Conservation (phyloP, 2,888 invertebrate genomes). For the Mesopsocus fuscifrons region DNA sequence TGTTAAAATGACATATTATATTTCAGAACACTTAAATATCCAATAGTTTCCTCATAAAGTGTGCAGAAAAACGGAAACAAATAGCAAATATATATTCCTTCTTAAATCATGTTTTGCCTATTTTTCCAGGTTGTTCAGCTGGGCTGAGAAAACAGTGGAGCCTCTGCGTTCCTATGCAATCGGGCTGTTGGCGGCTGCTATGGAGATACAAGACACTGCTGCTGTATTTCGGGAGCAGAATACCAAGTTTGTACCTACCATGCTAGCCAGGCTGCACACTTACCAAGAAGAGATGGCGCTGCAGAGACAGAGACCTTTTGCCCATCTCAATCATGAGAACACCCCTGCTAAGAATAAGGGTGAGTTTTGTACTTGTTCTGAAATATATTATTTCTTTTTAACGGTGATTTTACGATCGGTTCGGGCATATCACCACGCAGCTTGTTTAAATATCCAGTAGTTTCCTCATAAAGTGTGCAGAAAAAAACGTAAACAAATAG, state of each 20-base stretch:
- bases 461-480: too few species aligned
- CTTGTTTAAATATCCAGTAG: too few species aligned
- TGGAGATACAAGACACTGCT: constrained; percentile 93
- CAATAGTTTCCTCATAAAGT: too few species aligned
- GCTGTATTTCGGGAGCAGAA: constrained; percentile 78
- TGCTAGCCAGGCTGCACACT: constrained; percentile 63
- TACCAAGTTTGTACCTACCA: constrained; percentile 65
- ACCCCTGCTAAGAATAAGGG: constrained; percentile 19
- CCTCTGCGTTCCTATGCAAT: constrained; percentile 89
- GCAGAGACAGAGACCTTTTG: constrained; percentile 32
- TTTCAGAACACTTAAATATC: too few species aligned
- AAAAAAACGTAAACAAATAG: too few species aligned
- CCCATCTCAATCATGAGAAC: constrained; percentile 29
- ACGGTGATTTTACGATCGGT: too few species aligned
- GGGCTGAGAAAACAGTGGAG: constrained; percentile 76
- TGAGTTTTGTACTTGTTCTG: constrained; percentile 21
- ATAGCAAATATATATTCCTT: too few species aligned
- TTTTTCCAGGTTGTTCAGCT: constrained; percentile 68
- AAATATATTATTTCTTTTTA: too few species aligned
- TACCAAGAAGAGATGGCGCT: constrained; percentile 38
- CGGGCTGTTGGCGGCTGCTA: constrained; percentile 81
- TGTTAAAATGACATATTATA: too few species aligned
- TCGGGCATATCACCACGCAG: too few species aligned
- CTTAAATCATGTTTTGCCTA: too few species aligned
- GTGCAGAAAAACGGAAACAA: too few species aligned